These are phyloP conservation scores for Syrrhaptes paradoxus DNA, from an alignment of 2,113 vertebrate genomes.

Conservation along the genomic window DNA sequence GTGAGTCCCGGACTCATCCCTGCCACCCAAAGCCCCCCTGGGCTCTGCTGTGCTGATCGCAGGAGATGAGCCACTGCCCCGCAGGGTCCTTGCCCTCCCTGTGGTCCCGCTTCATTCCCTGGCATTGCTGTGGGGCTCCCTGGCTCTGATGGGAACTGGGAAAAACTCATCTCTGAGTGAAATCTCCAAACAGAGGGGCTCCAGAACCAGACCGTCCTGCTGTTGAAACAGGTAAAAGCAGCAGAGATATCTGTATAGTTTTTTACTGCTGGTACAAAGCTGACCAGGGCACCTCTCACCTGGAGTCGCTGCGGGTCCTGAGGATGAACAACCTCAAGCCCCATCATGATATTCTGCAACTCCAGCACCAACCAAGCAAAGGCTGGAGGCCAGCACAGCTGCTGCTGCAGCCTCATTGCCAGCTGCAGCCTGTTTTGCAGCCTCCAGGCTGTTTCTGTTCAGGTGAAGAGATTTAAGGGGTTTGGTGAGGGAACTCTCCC, in stretches of 20 bases:
- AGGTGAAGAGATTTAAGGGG: accelerated
- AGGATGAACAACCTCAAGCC: not conserved
- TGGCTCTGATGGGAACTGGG: not conserved
- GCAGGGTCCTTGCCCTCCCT: accelerated
- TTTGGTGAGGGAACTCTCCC: not conserved
- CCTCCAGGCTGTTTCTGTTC: not conserved
- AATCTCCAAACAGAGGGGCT: not conserved
- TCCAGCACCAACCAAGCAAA: not conserved
- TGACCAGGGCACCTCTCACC: not conserved
- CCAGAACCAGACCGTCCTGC: not conserved
- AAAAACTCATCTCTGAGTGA: not conserved
- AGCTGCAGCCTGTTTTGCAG: not conserved
- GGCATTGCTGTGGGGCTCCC: not conserved
- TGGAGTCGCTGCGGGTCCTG: not conserved
- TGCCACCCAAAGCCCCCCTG: not conserved
- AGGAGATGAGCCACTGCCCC: not conserved
- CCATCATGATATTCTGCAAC: accelerated
- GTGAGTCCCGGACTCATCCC: not conserved
- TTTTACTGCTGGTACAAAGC: not conserved
- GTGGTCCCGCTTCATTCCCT: not conserved
- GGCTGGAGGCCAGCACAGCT: not conserved
- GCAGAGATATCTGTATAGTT: not conserved
- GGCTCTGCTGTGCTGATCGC: not conserved
- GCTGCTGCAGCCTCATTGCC: not conserved
- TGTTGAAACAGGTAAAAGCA: not conserved